Percentiles rank a stretch among this genome's conserved stretches.
These are phyloP conservation scores for Pseudopleuronectes americanus DNA, from an alignment of 2,797 vertebrate genomes.

Conservation along the genomic window DNA sequence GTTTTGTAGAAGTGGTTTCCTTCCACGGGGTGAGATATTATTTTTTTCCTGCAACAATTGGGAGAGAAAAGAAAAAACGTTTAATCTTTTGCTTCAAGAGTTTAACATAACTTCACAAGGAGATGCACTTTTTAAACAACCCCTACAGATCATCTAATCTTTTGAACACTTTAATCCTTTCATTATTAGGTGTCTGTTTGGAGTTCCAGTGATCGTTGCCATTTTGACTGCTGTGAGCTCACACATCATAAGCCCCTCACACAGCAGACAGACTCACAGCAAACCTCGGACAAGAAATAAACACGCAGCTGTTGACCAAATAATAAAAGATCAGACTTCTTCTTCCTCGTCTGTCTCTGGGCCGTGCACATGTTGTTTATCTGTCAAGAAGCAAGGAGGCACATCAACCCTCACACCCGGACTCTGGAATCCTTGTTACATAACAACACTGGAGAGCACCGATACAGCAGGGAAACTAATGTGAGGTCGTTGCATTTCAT, in stretches of 20 bases:
- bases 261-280: not conserved
- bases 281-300: not conserved
- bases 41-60: conserved; percentile 82
- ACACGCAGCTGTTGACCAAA: too few species aligned
- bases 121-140: not conserved
- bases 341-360: not conserved
- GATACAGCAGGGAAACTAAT: conserved; percentile 35
- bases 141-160: not conserved
- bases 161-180: conserved; percentile 73
- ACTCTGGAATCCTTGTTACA: conserved; percentile 85
- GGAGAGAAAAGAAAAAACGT: conserved; percentile 49
- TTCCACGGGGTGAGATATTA: conserved; percentile 83
- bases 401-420: conserved; percentile 48
- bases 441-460: conserved; percentile 77
- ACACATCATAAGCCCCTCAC: conserved; percentile 5
- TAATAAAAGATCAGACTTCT: too few species aligned
- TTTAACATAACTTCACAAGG: too few species aligned
- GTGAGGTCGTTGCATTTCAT: conserved; percentile 26
- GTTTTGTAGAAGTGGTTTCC: conserved; percentile 85
- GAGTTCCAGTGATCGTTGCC: not conserved
- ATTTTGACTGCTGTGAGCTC: conserved; percentile 18
- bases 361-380: not conserved
- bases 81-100: too few species aligned
- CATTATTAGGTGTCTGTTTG: conserved; percentile 62
- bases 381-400: conserved; percentile 33